Evolutionary conservation across 1,140 invertebrate species (phyloP).

Genomic region (Arctopsyche grandis): DNA sequence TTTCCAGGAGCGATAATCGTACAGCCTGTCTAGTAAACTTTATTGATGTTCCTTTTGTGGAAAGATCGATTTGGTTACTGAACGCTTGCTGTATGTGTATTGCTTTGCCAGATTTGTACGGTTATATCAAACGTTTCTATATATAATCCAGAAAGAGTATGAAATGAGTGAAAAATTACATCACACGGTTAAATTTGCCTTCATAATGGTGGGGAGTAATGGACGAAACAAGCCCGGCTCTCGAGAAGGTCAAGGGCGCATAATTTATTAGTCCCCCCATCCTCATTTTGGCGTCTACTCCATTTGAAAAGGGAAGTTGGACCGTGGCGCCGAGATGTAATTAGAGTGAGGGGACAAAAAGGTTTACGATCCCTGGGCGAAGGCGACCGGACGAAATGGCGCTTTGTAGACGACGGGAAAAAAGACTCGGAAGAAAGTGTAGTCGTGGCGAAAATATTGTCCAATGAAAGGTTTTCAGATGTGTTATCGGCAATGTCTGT

Average conservation of each 20-base stretch:
- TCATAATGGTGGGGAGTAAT: neutral
- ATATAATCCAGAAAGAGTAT: neutral
- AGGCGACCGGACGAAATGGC: neutral
- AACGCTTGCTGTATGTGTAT: no score
- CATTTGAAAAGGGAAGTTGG: neutral
- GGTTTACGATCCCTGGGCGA: neutral
- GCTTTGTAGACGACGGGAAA: neutral
- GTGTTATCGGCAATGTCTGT: no score
- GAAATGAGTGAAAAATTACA: constrained; percentile 2
- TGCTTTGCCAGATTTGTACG: no score
- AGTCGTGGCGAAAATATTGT: neutral
- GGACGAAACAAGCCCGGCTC: neutral
- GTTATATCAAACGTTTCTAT: no score
- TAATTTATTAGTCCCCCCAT: constrained; percentile 14
- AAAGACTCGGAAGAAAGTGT: neutral
- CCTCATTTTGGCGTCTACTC: neutral
- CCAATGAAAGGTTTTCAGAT: no score
- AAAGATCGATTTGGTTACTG: no score
- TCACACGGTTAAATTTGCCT: constrained; percentile 6
- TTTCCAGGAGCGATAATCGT: no score
- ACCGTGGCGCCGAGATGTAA: neutral
- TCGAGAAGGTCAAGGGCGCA: constrained; percentile 19
- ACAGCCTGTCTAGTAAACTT: no score
- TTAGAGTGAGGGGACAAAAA: neutral
- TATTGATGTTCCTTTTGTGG: no score